Percentiles rank a stretch among this genome's conserved stretches.
Conservation (phyloP, 2,113 vertebrate species). For the Pterocles burchelli region DNA sequence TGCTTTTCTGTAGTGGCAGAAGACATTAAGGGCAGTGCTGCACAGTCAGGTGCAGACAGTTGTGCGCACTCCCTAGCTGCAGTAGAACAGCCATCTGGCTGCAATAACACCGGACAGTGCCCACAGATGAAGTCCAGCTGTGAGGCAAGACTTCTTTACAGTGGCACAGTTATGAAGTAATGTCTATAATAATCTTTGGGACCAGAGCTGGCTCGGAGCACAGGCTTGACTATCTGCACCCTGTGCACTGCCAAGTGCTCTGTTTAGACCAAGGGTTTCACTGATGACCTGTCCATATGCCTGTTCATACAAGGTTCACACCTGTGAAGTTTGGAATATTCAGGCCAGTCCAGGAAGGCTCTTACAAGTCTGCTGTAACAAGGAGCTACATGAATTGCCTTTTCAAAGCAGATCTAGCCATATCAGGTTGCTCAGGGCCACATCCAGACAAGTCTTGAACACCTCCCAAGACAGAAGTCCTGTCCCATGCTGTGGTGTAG, state of each 20-base stretch:
- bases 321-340: not conserved
- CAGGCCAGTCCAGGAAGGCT: not conserved
- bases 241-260: not conserved
- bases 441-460: not conserved
- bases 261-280: not conserved
- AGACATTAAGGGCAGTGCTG: not conserved
- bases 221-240: not conserved
- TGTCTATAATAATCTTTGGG: not conserved
- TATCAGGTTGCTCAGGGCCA: not conserved
- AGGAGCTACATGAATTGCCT: not conserved
- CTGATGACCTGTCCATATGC: not conserved
- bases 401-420: not conserved
- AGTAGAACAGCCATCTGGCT: not conserved
- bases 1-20: not conserved
- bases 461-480: not conserved
- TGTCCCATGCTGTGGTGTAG: not conserved
- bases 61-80: not conserved
- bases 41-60: not conserved
- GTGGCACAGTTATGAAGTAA: not conserved
- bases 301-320: accelerated
- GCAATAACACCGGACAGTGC: not conserved
- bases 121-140: not conserved
- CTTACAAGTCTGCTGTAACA: not conserved
- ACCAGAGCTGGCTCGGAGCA: not conserved
- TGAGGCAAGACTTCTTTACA: not conserved